Evolutionary conservation across 2,888 invertebrate genomes (phyloP).

Genomic region (Lucinisca nassula): DNA sequence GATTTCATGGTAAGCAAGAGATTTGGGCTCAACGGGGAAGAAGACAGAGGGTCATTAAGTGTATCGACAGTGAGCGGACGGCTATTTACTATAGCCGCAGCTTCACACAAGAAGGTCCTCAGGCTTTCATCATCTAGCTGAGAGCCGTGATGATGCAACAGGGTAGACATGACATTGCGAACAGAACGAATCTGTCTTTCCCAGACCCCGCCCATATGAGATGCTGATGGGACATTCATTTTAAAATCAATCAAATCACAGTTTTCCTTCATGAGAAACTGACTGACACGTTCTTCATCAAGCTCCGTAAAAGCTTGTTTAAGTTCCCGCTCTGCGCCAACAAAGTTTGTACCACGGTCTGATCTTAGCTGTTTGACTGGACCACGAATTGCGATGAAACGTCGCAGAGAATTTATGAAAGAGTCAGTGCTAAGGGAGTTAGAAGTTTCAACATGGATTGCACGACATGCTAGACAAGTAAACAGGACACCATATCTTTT

Average conservation of each 20-base stretch:
- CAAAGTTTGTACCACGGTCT: slow-evolving; percentile 62
- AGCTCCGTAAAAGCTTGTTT: neutral
- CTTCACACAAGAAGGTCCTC: slow-evolving; percentile 63
- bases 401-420: slow-evolving; percentile 50
- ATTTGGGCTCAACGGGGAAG: slow-evolving; percentile 67
- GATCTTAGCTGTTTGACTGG: slow-evolving; percentile 46
- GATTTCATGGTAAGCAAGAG: slow-evolving; percentile 65
- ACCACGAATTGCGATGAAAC: slow-evolving; percentile 47
- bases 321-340: slow-evolving; percentile 57
- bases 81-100: slow-evolving; percentile 55
- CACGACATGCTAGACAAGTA: slow-evolving; percentile 45
- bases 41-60: slow-evolving; percentile 47
- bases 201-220: slow-evolving; percentile 76
- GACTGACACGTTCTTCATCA: slow-evolving; percentile 7
- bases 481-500: slow-evolving; percentile 23
- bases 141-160: slow-evolving; percentile 37
- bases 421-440: slow-evolving; percentile 39
- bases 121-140: slow-evolving; percentile 60
- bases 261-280: slow-evolving; percentile 21
- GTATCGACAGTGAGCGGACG: slow-evolving; percentile 59
- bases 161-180: slow-evolving; percentile 51
- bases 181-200: slow-evolving; percentile 73
- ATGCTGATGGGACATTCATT: slow-evolving; percentile 71
- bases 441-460: slow-evolving; percentile 52
- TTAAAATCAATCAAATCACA: slow-evolving; percentile 34